A percentile compares a stretch with the other conserved stretches of the same genome.
Conservation (phyloP, 2,113 vertebrate genomes). For the Hylia prasina region DNA sequence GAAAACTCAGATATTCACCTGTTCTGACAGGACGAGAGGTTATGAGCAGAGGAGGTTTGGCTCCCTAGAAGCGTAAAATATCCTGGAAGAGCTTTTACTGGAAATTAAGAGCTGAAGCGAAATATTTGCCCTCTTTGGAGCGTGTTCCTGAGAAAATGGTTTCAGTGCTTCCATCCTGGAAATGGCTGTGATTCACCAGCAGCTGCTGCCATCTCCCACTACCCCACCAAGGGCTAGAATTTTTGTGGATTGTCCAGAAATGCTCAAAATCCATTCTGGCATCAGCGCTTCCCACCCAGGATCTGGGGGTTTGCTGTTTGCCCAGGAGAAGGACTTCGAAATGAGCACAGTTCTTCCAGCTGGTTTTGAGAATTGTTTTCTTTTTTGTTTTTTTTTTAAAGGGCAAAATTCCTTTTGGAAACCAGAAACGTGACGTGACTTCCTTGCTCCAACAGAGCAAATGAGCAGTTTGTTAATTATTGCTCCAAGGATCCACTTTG, state of each 20-base stretch:
- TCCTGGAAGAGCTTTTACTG: not conserved
- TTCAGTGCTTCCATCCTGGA: conserved; percentile 6
- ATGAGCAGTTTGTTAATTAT: not conserved
- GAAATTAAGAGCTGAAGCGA: not conserved
- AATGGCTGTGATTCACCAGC: not conserved
- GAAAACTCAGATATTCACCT: not conserved
- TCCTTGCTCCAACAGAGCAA: not conserved
- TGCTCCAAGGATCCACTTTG: not conserved
- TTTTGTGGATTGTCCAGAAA: not conserved
- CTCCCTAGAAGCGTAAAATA: not conserved
- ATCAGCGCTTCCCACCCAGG: not conserved
- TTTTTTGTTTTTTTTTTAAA: not conserved
- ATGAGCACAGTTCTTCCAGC: not conserved
- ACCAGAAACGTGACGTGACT: not conserved
- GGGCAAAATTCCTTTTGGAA: not conserved
- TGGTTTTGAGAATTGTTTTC: not conserved
- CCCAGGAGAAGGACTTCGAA: not conserved
- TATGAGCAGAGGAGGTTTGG: not conserved
- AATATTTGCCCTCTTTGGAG: not conserved
- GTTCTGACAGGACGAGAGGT: not conserved
- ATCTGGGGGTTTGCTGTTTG: not conserved
- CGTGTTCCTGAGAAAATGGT: not conserved
- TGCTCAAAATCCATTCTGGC: not conserved
- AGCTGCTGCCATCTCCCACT: not conserved
- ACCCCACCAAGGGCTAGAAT: not conserved